Evolutionary conservation across 2,113 vertebrate species (phyloP).

Genomic region (Ameiurus melas): DNA sequence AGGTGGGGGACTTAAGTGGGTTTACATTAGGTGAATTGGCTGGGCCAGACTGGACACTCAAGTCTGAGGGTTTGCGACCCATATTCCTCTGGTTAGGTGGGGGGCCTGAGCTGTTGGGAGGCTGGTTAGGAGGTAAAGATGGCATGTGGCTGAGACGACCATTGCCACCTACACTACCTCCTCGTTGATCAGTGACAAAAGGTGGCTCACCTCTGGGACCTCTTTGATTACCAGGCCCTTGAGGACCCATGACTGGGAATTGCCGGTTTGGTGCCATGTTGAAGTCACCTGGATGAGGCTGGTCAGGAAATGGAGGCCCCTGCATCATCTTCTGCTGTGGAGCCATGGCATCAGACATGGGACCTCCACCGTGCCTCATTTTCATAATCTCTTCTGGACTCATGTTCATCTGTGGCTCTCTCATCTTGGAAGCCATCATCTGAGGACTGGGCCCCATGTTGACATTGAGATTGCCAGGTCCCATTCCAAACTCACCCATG

Average conservation of each 20-base stretch:
- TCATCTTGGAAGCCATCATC: slow-evolving; percentile 89
- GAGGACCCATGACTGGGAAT: slow-evolving; percentile 86
- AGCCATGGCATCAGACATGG: slow-evolving; percentile 84
- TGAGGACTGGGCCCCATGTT: slow-evolving; percentile 85
- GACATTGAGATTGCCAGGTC: slow-evolving; percentile 80
- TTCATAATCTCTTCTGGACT: slow-evolving; percentile 94
- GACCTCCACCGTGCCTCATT: slow-evolving; percentile 76
- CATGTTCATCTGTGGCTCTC: slow-evolving; percentile 81
- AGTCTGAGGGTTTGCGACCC: slow-evolving; percentile 90
- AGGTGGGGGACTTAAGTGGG: slow-evolving; percentile 92
- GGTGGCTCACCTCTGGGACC: slow-evolving; percentile 87
- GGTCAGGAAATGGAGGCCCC: slow-evolving; percentile 82
- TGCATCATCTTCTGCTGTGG: slow-evolving; percentile 90
- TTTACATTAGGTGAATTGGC: slow-evolving; percentile 96
- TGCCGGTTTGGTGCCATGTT: slow-evolving; percentile 87
- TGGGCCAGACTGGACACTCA: slow-evolving; percentile 85
- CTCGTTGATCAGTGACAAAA: slow-evolving; percentile 91
- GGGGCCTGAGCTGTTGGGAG: slow-evolving; percentile 76
- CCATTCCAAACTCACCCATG: slow-evolving; percentile 91
- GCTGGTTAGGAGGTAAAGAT: slow-evolving; percentile 84
- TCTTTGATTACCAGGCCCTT: slow-evolving; percentile 79
- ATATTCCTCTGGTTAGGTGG: slow-evolving; percentile 74
- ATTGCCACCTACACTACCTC: slow-evolving; percentile 75
- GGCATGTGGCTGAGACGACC: slow-evolving; percentile 95
- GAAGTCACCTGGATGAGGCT: slow-evolving; percentile 89